Evolutionary conservation across 2,113 vertebrate species (phyloP).

Genomic region (Semnornis frantzii): DNA sequence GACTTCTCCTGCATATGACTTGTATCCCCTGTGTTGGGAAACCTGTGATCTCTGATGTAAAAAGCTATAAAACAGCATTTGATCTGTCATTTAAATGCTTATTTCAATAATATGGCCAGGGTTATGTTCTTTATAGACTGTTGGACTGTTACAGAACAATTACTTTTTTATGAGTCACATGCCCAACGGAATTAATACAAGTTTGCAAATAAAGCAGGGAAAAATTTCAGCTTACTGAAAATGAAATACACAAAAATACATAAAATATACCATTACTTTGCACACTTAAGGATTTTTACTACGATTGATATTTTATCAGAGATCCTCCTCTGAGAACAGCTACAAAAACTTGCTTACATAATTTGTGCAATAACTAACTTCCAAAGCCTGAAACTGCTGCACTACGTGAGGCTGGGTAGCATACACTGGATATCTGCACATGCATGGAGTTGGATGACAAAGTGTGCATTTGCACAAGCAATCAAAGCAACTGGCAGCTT

Average conservation of each 20-base stretch:
- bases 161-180: neutral
- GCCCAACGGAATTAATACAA: neutral
- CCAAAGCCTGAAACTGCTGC: neutral
- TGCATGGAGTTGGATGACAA: neutral
- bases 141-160: neutral
- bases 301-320: neutral
- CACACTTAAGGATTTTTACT: neutral
- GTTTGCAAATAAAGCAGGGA: neutral
- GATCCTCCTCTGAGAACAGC: neutral
- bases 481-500: neutral
- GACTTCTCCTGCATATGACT: neutral
- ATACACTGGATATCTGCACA: neutral
- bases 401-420: neutral
- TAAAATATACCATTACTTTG: neutral
- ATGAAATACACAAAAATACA: neutral
- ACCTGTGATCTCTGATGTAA: neutral
- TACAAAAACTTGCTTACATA: neutral
- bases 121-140: neutral
- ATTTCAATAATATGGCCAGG: neutral
- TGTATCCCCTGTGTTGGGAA: neutral
- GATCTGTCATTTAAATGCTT: neutral
- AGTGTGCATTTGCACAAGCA: neutral
- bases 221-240: constrained; percentile 7
- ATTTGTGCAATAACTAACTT: neutral
- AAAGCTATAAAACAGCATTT: neutral